phyloP scores from a whole-genome alignment of 1,140 invertebrate genomes.

The Pseudomyrmex dendroicus region DNA sequence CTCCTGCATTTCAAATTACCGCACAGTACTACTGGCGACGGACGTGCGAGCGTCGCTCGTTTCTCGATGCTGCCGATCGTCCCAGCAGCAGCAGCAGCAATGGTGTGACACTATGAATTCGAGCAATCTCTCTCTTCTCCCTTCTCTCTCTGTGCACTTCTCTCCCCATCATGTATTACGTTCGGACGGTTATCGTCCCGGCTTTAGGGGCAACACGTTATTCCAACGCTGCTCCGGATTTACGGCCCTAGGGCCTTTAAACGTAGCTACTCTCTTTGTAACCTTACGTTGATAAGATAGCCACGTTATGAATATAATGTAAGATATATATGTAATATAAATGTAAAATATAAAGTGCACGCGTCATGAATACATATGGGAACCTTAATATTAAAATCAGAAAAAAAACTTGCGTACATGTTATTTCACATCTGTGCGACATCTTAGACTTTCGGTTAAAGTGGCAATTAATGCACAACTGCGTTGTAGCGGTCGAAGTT shows the following conservation, averaged over 20 bases:
- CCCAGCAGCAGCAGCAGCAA: conserved; percentile 32
- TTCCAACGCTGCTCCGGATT: conserved; percentile 6
- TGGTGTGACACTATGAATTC: conserved; percentile 38
- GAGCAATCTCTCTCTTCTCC: conserved; percentile 34
- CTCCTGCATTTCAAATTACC: conserved; percentile 58
- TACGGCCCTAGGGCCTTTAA: neutral
- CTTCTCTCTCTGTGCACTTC: neutral
- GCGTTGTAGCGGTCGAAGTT: conserved; percentile 60
- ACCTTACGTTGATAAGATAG: conserved; percentile 14
- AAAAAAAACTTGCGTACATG: too few species aligned
- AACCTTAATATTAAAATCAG: neutral
- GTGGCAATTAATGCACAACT: conserved; percentile 64
- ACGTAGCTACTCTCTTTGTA: neutral
- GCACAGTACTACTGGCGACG: conserved; percentile 34
- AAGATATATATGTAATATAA: too few species aligned
- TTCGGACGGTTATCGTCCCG: conserved; percentile 30
- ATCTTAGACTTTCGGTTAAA: conserved; percentile 2
- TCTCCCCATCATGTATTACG: conserved; percentile 7
- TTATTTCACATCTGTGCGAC: too few species aligned
- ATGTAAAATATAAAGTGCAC: too few species aligned
- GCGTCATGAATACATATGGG: too few species aligned
- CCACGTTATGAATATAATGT: conserved; percentile 2
- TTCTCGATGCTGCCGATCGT: conserved; percentile 42
- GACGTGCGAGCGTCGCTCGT: conserved; percentile 28
- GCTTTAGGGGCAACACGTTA: conserved; percentile 21